Conservation (phyloP, 1,140 invertebrate species). For the Brachionus plicatilis region DNA sequence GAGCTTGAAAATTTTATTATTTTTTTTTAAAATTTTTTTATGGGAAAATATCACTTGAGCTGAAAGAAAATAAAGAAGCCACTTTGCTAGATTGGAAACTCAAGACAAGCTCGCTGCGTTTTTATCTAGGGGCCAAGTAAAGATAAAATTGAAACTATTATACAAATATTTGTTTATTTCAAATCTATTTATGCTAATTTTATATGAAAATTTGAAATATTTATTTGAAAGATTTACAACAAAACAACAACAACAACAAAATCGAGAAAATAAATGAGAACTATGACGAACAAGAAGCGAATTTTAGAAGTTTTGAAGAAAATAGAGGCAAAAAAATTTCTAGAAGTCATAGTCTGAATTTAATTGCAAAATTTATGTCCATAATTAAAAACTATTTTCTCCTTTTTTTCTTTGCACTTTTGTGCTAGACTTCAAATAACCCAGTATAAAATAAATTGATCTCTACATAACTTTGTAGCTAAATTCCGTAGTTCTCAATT, state of each 20-base stretch:
- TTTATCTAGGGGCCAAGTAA: neutral
- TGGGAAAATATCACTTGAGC: neutral
- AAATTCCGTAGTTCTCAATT: neutral
- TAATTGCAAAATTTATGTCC: neutral
- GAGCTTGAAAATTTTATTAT: neutral
- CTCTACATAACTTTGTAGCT: neutral
- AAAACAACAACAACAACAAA: neutral
- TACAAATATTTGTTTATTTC: neutral
- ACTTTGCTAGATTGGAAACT: neutral
- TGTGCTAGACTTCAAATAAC: neutral
- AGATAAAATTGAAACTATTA: constrained; percentile 2
- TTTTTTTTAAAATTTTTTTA: neutral
- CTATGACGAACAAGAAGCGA: neutral
- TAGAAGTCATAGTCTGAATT: neutral
- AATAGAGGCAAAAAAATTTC: neutral
- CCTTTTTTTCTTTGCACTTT: neutral
- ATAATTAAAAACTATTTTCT: neutral
- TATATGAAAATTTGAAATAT: neutral
- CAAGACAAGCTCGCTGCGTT: neutral
- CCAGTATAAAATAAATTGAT: neutral
- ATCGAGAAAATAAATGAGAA: neutral
- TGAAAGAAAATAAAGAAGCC: neutral
- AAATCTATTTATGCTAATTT: neutral
- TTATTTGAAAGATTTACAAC: neutral
- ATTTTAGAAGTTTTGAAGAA: neutral